These are phyloP conservation scores for Thysanoteuthis rhombus DNA, from an alignment of 2,888 invertebrate genomes.

Conservation along the genomic window DNA sequence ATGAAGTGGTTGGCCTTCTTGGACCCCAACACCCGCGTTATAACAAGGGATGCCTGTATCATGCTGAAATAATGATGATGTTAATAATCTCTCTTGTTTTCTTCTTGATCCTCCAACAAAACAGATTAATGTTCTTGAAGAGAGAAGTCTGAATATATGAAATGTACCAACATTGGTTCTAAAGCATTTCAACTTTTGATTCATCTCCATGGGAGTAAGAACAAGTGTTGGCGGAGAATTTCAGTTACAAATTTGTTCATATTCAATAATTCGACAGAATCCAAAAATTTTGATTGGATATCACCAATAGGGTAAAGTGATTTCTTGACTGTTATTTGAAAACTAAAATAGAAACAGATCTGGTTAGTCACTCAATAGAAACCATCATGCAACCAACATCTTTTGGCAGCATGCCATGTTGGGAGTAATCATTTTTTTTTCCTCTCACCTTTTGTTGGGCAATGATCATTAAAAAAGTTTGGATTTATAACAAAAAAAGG, in stretches of 20 bases:
- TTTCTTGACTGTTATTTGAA: neutral
- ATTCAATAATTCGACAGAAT: neutral
- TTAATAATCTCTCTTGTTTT: neutral
- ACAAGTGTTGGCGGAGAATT: neutral
- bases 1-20: no score
- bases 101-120: neutral
- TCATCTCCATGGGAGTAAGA: slow-evolving; percentile 23
- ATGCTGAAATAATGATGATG: neutral
- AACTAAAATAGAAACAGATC: no score
- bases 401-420: no score
- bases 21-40: no score
- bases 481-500: no score
- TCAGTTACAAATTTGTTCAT: slow-evolving; percentile 13
- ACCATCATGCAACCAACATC: no score
- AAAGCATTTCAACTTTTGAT: neutral
- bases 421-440: no score
- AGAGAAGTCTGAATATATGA: neutral
- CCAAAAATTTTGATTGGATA: neutral
- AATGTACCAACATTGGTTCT: neutral
- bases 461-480: no score
- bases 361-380: no score
- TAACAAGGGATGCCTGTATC: no score
- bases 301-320: neutral
- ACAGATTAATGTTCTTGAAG: neutral
- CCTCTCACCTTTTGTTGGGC: no score